Percentiles rank a stretch among this genome's conserved stretches.
Evolutionary conservation across 1,140 invertebrate genomes (phyloP).

Genomic region (Leptinotarsa defecta): DNA sequence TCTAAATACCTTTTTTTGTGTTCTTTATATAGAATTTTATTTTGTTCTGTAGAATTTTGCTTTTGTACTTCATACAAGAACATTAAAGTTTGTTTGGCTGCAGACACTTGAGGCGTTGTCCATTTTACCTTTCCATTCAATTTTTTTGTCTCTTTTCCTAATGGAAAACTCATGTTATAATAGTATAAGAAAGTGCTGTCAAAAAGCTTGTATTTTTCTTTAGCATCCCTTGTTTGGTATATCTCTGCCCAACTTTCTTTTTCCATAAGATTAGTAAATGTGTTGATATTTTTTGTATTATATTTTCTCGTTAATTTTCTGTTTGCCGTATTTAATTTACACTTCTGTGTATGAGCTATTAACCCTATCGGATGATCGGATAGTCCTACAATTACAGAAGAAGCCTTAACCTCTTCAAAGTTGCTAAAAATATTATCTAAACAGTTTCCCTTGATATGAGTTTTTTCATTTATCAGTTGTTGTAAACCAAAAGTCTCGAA

Average conservation of each 20-base stretch:
- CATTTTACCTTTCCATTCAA: background rate
- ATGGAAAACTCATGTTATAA: background rate
- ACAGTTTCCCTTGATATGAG: background rate
- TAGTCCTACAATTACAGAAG: background rate
- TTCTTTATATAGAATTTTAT: background rate
- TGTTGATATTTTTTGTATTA: background rate
- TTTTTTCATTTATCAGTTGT: background rate
- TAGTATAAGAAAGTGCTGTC: background rate
- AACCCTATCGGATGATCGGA: background rate
- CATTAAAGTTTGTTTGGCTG: background rate
- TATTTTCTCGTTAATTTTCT: background rate
- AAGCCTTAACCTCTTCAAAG: background rate
- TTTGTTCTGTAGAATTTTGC: background rate
- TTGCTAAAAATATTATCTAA: background rate
- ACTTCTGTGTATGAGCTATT: background rate
- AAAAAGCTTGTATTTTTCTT: too few relatives aligned
- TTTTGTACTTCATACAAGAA: constrained; percentile 5
- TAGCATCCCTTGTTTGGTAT: too few relatives aligned
- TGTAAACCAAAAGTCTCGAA: background rate
- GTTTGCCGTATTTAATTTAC: background rate
- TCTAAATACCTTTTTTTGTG: background rate
- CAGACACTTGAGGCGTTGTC: background rate
- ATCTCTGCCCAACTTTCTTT: background rate
- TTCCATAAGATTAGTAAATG: background rate
- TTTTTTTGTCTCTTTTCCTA: background rate